phyloP scores from a whole-genome alignment of 2,797 vertebrate species.

The Gouania willdenowi region DNA sequence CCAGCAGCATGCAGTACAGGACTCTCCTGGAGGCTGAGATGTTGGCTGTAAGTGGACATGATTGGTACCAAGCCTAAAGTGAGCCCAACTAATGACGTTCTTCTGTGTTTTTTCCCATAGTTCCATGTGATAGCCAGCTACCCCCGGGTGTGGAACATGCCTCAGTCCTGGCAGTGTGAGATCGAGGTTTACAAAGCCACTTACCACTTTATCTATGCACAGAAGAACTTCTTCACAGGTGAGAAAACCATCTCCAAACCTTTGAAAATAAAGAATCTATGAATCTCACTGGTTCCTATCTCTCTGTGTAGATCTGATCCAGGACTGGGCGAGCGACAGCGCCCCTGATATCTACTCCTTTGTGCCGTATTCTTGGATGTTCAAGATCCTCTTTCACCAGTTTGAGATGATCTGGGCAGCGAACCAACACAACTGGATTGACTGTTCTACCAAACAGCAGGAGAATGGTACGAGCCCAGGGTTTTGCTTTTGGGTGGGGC shows the following conservation, averaged over 20 bases:
- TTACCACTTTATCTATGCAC: constrained; percentile 98
- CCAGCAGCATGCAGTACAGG: constrained; percentile 97
- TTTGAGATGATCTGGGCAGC: constrained; percentile 99
- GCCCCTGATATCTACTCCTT: constrained; percentile 97
- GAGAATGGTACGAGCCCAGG: constrained; percentile 93
- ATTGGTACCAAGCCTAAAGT: too few species aligned
- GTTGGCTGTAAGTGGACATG: constrained; percentile 90
- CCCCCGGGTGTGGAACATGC: constrained; percentile 95
- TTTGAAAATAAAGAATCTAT: too few species aligned
- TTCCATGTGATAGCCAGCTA: constrained; percentile 96
- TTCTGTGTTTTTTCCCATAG: constrained; percentile 55
- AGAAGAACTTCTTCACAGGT: constrained; percentile 98
- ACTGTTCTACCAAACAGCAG: constrained; percentile 98
- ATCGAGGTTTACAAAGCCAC: constrained; percentile 98
- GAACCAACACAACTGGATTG: constrained; percentile 98
- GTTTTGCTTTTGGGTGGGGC: too few species aligned
- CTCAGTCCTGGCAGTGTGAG: constrained; percentile 96
- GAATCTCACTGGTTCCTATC: neutral
- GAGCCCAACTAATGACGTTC: too few species aligned
- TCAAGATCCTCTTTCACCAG: constrained; percentile 96
- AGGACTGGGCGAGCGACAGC: constrained; percentile 96
- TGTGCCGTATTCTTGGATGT: constrained; percentile 96
- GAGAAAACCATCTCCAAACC: constrained; percentile 26
- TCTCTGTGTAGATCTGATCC: constrained; percentile 85
- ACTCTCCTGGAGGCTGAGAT: constrained; percentile 97